Evolutionary conservation across 2,888 invertebrate genomes (phyloP).

Genomic region (Drosophila affinis): DNA sequence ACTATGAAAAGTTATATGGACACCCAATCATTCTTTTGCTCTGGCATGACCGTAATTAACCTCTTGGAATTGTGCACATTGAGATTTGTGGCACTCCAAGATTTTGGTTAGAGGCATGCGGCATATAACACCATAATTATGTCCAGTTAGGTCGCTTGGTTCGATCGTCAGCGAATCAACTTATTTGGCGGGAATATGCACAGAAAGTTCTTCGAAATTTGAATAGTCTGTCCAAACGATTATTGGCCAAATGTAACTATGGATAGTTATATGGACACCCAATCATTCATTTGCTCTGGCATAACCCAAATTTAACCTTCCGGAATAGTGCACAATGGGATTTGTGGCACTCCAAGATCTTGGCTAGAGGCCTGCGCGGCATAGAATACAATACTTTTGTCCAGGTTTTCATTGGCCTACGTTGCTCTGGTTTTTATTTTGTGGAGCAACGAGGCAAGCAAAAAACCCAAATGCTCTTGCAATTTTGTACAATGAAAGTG

Average conservation of each 20-base stretch:
- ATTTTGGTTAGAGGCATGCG: conserved; percentile 46
- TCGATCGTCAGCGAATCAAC: background rate
- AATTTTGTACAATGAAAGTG: conserved; percentile 70
- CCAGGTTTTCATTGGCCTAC: conserved; percentile 80
- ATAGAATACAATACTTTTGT: conserved; percentile 43
- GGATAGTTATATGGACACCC: conserved; percentile 76
- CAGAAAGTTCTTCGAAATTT: background rate
- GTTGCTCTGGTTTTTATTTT: conserved; percentile 51
- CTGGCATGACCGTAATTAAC: conserved; percentile 58
- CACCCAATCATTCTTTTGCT: conserved; percentile 76
- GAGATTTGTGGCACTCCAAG: conserved; percentile 27
- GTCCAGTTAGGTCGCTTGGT: background rate
- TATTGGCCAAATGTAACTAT: conserved; percentile 78
- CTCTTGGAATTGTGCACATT: conserved; percentile 25
- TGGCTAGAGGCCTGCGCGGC: conserved; percentile 39
- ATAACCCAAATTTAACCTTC: conserved; percentile 47
- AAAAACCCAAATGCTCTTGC: conserved; percentile 78
- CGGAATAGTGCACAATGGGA: conserved; percentile 6
- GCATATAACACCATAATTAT: background rate
- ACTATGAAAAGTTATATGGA: conserved; percentile 72
- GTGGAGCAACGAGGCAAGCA: conserved; percentile 79
- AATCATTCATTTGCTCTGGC: conserved; percentile 71
- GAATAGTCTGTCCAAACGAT: conserved; percentile 57
- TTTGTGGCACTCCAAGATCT: conserved; percentile 35
- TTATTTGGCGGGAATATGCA: background rate